Evolutionary conservation across 2,797 vertebrate species (phyloP).

Genomic region (Cygnus olor): DNA sequence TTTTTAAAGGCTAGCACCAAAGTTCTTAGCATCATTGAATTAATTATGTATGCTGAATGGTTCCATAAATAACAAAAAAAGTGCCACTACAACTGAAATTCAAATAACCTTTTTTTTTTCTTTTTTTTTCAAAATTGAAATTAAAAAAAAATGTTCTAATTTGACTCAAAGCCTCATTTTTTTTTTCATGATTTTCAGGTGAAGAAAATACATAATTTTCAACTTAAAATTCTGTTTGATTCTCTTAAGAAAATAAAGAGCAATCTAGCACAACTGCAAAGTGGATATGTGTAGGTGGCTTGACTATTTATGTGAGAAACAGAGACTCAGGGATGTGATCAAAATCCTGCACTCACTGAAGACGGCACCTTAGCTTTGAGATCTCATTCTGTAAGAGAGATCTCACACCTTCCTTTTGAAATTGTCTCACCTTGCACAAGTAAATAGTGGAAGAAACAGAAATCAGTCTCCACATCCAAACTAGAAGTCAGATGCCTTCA

Average conservation of each 20-base stretch:
- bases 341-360: not conserved
- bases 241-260: not conserved
- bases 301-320: not conserved
- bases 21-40: not conserved
- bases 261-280: not conserved
- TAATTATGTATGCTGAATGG: not conserved
- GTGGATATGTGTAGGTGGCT: not conserved
- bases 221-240: not conserved
- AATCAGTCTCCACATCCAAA: not conserved
- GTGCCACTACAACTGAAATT: not conserved
- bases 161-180: not conserved
- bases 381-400: not conserved
- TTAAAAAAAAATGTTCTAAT: not conserved
- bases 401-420: not conserved
- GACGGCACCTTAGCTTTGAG: not conserved
- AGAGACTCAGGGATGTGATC: rapidly evolving
- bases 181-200: not conserved
- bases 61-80: not conserved
- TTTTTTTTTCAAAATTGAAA: not conserved
- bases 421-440: not conserved
- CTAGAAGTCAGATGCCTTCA: not conserved
- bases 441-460: not conserved
- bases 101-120: rapidly evolving
- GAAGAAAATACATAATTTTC: not conserved
- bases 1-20: not conserved